A percentile compares a stretch with the other conserved stretches of the same genome.
phyloP scores from a whole-genome alignment of 2,888 invertebrate species.

The Dysmachus trigonus region DNA sequence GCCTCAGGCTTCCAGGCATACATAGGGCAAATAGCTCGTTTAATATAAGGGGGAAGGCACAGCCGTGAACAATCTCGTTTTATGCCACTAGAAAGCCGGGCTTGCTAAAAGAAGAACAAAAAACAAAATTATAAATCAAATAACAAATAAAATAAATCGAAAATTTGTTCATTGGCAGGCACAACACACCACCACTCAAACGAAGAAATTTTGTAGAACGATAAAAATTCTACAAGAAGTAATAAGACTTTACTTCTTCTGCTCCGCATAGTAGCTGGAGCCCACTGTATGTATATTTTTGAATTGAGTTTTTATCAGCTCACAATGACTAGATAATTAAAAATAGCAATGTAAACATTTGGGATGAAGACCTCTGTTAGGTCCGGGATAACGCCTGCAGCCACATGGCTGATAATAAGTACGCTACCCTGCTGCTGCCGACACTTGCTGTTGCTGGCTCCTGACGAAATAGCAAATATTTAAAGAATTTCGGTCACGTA shows the following conservation, averaged over 20 bases:
- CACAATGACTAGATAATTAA: background rate
- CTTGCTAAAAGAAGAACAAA: background rate
- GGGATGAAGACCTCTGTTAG: background rate
- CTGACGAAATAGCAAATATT: slow-evolving; percentile 9
- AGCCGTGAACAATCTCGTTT: background rate
- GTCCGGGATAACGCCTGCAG: background rate
- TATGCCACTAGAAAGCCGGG: background rate
- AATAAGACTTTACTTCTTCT: background rate
- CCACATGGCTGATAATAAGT: background rate
- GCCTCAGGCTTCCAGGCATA: background rate
- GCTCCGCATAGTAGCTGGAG: background rate
- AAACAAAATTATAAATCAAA: background rate
- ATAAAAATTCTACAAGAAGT: background rate
- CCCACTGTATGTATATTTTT: background rate
- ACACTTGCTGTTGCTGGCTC: background rate
- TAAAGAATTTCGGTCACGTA: slow-evolving; percentile 41
- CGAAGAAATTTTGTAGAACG: background rate
- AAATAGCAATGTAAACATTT: background rate
- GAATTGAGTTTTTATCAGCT: background rate
- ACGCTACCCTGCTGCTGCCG: background rate
- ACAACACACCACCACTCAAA: background rate
- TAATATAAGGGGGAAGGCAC: background rate
- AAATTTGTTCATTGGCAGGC: background rate
- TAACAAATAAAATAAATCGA: background rate
- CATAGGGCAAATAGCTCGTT: background rate